These are phyloP conservation scores for Pharmacophagus antenor DNA, from an alignment of 2,888 invertebrate genomes.

Conservation along the genomic window DNA sequence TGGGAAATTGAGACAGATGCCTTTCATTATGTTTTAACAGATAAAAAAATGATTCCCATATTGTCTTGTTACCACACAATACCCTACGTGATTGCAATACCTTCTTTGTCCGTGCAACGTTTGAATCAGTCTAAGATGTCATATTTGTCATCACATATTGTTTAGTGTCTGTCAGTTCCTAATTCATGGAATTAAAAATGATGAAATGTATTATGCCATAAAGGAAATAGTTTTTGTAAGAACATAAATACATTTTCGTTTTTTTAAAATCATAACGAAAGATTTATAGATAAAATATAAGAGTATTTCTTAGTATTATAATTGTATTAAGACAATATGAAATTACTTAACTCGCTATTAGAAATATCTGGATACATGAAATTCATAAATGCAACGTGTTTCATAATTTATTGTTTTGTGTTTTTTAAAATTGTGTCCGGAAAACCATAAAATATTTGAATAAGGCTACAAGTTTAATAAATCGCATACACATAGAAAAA, in stretches of 20 bases:
- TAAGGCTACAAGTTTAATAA: too few relatives aligned
- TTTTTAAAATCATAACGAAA: background rate
- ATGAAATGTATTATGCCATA: background rate
- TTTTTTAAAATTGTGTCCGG: too few relatives aligned
- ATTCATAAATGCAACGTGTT: too few relatives aligned
- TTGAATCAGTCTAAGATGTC: constrained; percentile 24
- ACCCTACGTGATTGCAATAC: background rate
- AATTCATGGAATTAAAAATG: background rate
- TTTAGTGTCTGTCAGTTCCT: background rate
- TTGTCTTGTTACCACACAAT: constrained; percentile 1
- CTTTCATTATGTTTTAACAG: constrained; percentile 11
- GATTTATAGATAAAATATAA: too few relatives aligned
- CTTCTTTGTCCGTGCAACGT: constrained; percentile 12
- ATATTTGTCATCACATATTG: background rate
- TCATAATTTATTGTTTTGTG: too few relatives aligned
- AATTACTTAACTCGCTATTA: too few relatives aligned
- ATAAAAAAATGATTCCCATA: constrained; percentile 24
- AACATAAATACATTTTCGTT: background rate
- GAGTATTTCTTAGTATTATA: too few relatives aligned
- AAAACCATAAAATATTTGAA: too few relatives aligned
- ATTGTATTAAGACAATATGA: too few relatives aligned
- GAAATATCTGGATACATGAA: too few relatives aligned
- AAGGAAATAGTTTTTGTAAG: background rate
- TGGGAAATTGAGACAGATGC: constrained; percentile 26
- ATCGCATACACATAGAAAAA: too few relatives aligned